Percentiles rank a stretch among this genome's conserved stretches.
phyloP scores from a whole-genome alignment of 2,888 invertebrate genomes.

The Micoletzkya japonica region DNA sequence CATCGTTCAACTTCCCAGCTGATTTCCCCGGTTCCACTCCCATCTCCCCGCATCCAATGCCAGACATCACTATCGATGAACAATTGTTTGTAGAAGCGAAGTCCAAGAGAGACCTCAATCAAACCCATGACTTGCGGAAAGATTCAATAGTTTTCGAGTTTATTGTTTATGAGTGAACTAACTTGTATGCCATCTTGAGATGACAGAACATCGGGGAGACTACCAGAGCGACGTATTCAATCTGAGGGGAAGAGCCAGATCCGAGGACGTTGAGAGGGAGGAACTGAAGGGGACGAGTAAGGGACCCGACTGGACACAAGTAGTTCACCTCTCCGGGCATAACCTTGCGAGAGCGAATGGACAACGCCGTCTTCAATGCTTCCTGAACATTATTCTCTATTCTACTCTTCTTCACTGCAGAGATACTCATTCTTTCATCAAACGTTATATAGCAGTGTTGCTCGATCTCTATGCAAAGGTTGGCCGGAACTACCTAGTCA shows the following conservation, averaged over 20 bases:
- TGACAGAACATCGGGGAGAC: too few species aligned
- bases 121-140: neutral
- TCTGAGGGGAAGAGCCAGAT: neutral
- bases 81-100: conserved; percentile 6
- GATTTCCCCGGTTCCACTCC: conserved; percentile 1
- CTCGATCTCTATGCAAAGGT: neutral
- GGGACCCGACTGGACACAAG: too few species aligned
- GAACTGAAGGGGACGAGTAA: too few species aligned
- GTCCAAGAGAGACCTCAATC: conserved; percentile 2
- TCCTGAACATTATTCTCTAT: too few species aligned
- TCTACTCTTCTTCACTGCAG: too few species aligned
- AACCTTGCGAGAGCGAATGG: too few species aligned
- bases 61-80: neutral
- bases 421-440: neutral
- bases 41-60: conserved; percentile 14
- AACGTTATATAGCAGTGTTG: neutral
- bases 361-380: too few species aligned
- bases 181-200: too few species aligned
- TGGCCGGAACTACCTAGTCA: neutral
- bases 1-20: conserved; percentile 8
- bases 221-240: too few species aligned
- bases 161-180: too few species aligned
- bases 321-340: too few species aligned
- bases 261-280: neutral
- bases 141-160: too few species aligned